Evolutionary conservation across 2,113 vertebrate genomes (phyloP).

Genomic region (Trichechus manatus): DNA sequence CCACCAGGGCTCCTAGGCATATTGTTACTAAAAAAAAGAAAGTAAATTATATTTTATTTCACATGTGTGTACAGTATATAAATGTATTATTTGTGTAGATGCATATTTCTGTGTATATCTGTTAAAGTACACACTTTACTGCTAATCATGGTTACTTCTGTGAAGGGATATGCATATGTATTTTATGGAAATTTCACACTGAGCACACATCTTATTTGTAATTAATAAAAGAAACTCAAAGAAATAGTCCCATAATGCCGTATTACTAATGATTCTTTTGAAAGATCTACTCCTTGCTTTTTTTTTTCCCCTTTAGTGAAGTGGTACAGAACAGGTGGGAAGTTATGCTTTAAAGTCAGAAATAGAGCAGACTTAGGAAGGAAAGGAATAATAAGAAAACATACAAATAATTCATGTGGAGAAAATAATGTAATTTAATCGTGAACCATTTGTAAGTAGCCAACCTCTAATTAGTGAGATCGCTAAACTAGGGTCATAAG

Average conservation of each 20-base stretch:
- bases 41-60: no score
- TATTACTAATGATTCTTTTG: constrained; percentile 35
- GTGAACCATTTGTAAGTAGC: constrained; percentile 8
- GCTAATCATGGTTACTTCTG: neutral
- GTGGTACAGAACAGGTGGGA: neutral
- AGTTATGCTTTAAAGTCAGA: constrained; percentile 44
- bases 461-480: constrained; percentile 58
- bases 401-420: neutral
- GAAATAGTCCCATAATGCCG: neutral
- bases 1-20: no score
- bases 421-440: constrained; percentile 52
- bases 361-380: neutral
- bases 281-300: neutral
- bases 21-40: no score
- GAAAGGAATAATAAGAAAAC: constrained; percentile 19
- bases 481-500: neutral
- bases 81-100: neutral
- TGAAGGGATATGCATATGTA: neutral
- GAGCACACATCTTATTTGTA: neutral
- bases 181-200: constrained; percentile 14
- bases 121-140: neutral
- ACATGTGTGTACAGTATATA: neutral
- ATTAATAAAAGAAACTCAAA: neutral
- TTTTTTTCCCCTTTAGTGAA: neutral
- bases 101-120: neutral